phyloP scores from a whole-genome alignment of 2,113 vertebrate species.

The Marmota flaviventris region DNA sequence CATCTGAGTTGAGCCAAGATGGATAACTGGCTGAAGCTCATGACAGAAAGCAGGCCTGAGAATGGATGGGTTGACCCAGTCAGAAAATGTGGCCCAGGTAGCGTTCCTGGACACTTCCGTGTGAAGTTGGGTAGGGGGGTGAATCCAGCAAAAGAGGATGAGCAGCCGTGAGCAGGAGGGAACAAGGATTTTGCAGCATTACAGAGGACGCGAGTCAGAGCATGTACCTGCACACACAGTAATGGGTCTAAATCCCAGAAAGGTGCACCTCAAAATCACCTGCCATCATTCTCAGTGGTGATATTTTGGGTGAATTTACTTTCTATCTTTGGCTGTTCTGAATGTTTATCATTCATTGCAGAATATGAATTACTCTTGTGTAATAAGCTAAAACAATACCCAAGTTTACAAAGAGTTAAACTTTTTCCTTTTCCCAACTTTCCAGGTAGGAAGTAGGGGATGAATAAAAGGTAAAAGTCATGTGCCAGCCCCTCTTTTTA shows the following conservation, averaged over 20 bases:
- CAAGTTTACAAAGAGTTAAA: neutral
- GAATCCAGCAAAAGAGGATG: neutral
- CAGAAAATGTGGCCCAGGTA: neutral
- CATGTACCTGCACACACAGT: rapidly evolving
- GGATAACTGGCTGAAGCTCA: neutral
- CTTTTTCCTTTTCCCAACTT: neutral
- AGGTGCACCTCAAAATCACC: neutral
- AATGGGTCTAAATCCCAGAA: neutral
- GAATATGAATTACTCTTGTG: neutral
- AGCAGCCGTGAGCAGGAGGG: too few relatives aligned
- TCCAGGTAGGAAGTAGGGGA: too few relatives aligned
- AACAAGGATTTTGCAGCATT: neutral
- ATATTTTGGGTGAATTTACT: conserved; percentile 28
- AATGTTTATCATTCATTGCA: neutral
- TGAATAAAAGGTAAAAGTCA: neutral
- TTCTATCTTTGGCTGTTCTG: neutral
- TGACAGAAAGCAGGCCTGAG: neutral
- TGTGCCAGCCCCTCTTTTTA: neutral
- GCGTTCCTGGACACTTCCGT: neutral
- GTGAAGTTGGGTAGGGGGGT: neutral
- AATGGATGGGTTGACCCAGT: neutral
- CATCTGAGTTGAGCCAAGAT: neutral
- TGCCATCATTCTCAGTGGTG: neutral
- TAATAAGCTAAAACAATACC: neutral
- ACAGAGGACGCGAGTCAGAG: neutral